A percentile compares a stretch with the other conserved stretches of the same genome.
phyloP scores from a whole-genome alignment of 2,888 invertebrate species.

The Euzetes globulus region DNA sequence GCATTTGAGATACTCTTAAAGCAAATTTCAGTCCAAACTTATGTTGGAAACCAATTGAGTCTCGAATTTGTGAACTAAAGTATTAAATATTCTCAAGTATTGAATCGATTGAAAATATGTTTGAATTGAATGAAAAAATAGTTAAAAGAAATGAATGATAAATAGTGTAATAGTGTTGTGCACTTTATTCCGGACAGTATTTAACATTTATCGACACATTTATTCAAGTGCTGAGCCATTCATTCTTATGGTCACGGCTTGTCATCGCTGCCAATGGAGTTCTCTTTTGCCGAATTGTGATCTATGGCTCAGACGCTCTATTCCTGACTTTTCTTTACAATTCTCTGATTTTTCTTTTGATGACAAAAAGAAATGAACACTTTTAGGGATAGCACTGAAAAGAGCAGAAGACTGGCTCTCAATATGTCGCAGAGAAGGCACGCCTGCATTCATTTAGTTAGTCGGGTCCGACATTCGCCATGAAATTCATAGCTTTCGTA shows the following conservation, averaged over 20 bases:
- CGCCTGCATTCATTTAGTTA: not conserved
- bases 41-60: no score
- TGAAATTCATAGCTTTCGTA: constrained; percentile 10
- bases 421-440: constrained; percentile 19
- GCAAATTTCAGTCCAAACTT: no score
- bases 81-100: not conserved
- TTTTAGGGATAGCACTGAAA: not conserved
- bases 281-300: not conserved
- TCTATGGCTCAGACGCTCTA: constrained; percentile 3
- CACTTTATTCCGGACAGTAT: constrained; percentile 2
- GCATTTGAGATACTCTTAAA: no score
- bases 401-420: constrained; percentile 10
- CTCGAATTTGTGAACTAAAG: not conserved
- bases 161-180: constrained; percentile 12
- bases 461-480: constrained; percentile 15
- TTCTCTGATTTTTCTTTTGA: not conserved
- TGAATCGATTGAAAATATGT: constrained; percentile 8
- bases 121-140: not conserved
- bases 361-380: not conserved
- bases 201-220: constrained; percentile 16
- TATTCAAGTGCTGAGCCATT: constrained; percentile 6
- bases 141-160: constrained; percentile 4
- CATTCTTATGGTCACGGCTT: constrained; percentile 22
- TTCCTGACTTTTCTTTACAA: not conserved
- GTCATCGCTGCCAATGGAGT: constrained; percentile 13